Evolutionary conservation across 2,797 vertebrate genomes (phyloP), one percentile per base, ranked within the genome.

Genomic region (Chanos chanos): DNA sequence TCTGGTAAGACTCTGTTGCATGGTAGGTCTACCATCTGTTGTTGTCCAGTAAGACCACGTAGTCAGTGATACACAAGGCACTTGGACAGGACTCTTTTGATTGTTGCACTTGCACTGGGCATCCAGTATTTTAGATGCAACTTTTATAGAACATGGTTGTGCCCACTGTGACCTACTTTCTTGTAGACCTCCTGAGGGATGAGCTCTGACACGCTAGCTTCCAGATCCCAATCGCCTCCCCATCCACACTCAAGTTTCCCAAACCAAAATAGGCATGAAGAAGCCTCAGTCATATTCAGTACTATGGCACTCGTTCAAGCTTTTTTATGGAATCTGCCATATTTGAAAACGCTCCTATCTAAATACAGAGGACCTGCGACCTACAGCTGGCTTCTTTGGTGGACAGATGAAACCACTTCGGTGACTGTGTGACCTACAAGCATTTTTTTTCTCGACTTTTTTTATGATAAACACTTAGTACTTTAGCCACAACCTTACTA

Each of bases 291-390:
- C 75, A 76, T 81, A 81, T 80, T 75, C 81, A 79, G 80, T 62
- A 73, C 81, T 78, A 78, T 78, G 83, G 81, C 83, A 79, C 78
- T 81, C 83, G 43, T 69, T 74, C 75, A 79, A 77, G 74, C 77
- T 80, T 78, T 66, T n/a, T n/a, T n/a, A n/a, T n/a, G n/a, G n/a
- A n/a, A n/a, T n/a, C n/a, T 55, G 27, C 5, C 67, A 68, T 53
- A 45, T 60, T 64, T 56, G 39, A 27, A 47, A 56, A 60, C 47
- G 12, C 10, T 61, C 9, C n/a, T 40, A 45, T 25, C 7, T 37
- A 15, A 37, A 19, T 5, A 21, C n/a, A 24, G 41, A 7, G 5
- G 12, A 44, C 44, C 41, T 24, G 4, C 22, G 22, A n/a, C 10
- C 21, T 5, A 22, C 1, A 43, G n/a, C n/a, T n/a, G n/a, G n/a